Base-by-base conservation (phyloP, 2,888 invertebrate species). In the Thalpophila matura region DNA sequence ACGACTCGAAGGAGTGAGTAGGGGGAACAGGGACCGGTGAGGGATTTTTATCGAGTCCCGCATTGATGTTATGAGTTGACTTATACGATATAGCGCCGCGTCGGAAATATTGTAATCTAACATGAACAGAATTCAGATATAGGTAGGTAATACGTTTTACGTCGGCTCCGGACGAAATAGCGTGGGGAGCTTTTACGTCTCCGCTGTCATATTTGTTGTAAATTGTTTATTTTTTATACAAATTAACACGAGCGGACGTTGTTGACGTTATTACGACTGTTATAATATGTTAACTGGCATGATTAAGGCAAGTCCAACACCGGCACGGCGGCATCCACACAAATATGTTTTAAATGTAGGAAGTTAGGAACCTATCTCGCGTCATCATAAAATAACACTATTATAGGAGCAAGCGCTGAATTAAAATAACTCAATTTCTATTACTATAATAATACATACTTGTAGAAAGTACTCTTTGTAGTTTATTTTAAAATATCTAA, bases 91-190 rank as follows among this genome's bases (percentile, higher is more conserved):
- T 84, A 83, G 82, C 87, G 70, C 74, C 79, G 80, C 82, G 80
- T 79, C 83, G 86, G 87, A 89, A 89, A 91, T 87, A 89, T 90
- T 88, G 87, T 89, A 89, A 90, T 90, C 86, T 87, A 82, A 86
- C 89, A 86, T 89, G 90, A 90, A 91, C 86, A 76, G 84, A 89
- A 89, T 89, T 86, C 81, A 82, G 83, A 84, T 89, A 85, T 84
- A 84, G 79, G 82, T 84, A 84, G 79, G 82, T 85, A 86, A 86
- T 87, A 88, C 80, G 83, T 83, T 89, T 86, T 86, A 84, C 77
- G 84, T 83, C 72, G 71, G 71, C 82, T 80, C 75, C 66, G 74
- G 73, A 74, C 74, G 80, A 84, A 86, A 86, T 84, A 80, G 80
- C 80, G 82, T 82, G 75, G 79, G 79, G 79, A 81, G 83, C 79